Evolutionary conservation across 2,888 invertebrate species (phyloP), one percentile per base, ranked within the genome.

Genomic region (Yponomeuta plumbellus): DNA sequence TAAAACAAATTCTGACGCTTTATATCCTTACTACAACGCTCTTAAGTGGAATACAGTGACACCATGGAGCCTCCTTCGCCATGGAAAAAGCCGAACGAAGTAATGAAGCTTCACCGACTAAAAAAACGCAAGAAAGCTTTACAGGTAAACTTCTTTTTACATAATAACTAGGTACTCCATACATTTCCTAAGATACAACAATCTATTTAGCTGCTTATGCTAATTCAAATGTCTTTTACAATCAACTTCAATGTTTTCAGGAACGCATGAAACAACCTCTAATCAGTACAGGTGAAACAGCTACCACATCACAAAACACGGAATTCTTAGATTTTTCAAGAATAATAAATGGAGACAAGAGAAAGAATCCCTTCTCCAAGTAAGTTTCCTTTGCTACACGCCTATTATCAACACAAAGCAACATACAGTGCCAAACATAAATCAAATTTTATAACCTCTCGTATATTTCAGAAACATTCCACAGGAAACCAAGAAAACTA

Each of bases 311-410:
- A 59, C 77, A 78, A 65, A 77, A 81, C 40, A 70, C 78, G 68
- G 74, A 78, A 69, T 77, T 88, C 65, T 80, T 92, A 73, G 87
- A 92, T 76, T 91, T 92, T 72, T 89, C 92, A 57, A 85, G 87
- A 72, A 76, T 92, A 22, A 71, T 85, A 5, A 81, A 89, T 69
- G 83, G 92, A 23, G 93, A 93, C 65, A 96, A 96, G 78, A 92
- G 96, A 66, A 95, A 94, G 78, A 96, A 96, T 83, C 96, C 96
- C 11, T 97, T 96, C 86, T 87, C 92, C 23, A 94, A 93, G 92
- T 93, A 80, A 81, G 92, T 78, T 6, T 34, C 17, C 22, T 58
- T 34, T 66, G 34, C 44, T 17, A n/a, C 20, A 22, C 23, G 8
- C 22, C 59, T 59, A 13, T 0, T 57, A 21, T 57, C 57, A 34